These are phyloP conservation scores for Andrena fulva DNA, from an alignment of 2,888 invertebrate species.

Conservation along the genomic window DNA sequence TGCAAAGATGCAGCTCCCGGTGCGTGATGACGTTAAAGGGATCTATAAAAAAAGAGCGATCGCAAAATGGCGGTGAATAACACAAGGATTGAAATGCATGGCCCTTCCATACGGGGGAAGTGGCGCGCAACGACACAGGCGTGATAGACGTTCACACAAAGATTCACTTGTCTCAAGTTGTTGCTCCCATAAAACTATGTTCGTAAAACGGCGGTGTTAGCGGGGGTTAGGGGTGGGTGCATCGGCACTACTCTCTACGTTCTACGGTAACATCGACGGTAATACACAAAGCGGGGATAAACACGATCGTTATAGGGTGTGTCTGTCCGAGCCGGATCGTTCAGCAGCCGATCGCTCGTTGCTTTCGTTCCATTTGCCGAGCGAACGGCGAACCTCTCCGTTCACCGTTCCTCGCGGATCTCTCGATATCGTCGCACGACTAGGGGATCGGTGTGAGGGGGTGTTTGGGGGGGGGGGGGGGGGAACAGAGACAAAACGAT, in stretches of 20 bases:
- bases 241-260: slow-evolving; percentile 78
- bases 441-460: slow-evolving; percentile 6
- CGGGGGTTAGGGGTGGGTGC: slow-evolving; percentile 73
- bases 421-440: slow-evolving; percentile 16
- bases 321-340: slow-evolving; percentile 3
- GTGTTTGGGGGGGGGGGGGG: neutral
- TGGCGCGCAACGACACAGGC: slow-evolving; percentile 19
- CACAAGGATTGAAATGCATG: slow-evolving; percentile 24
- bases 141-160: slow-evolving; percentile 37
- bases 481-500: neutral
- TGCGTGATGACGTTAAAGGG: slow-evolving; percentile 2
- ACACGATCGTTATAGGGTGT: slow-evolving; percentile 22
- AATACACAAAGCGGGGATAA: slow-evolving; percentile 65
- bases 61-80: slow-evolving; percentile 8
- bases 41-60: slow-evolving; percentile 9
- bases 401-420: slow-evolving; percentile 31
- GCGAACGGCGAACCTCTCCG: slow-evolving; percentile 10
- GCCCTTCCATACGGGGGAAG: slow-evolving; percentile 16
- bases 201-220: slow-evolving; percentile 74
- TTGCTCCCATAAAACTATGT: slow-evolving; percentile 86
- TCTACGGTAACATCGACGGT: slow-evolving; percentile 74
- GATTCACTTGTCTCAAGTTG: slow-evolving; percentile 81
- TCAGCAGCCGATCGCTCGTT: slow-evolving; percentile 20
- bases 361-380: neutral
- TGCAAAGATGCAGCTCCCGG: slow-evolving; percentile 1